A percentile compares a stretch with the other conserved stretches of the same genome.
Evolutionary conservation across 2,113 vertebrate species (phyloP).

Genomic region (Albula goreensis): DNA sequence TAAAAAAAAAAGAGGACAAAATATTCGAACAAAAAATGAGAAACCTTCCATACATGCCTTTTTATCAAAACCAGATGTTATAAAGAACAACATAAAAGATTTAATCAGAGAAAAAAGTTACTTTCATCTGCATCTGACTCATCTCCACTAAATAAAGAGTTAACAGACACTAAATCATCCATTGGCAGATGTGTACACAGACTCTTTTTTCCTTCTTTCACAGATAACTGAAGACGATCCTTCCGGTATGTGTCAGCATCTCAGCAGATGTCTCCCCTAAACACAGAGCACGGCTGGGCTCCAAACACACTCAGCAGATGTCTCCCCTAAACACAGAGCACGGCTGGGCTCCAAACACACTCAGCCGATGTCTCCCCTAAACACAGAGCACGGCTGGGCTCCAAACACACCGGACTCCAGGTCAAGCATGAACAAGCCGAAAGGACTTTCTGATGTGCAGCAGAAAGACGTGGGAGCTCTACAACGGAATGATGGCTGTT

Average conservation of each 20-base stretch:
- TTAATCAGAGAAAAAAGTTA: neutral
- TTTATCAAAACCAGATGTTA: neutral
- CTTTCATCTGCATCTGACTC: neutral
- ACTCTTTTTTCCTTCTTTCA: neutral
- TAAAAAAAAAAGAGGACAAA: neutral
- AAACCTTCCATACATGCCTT: neutral
- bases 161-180: neutral
- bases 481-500: neutral
- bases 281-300: no score
- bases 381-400: neutral
- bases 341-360: neutral
- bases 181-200: constrained; percentile 5
- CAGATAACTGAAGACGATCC: neutral
- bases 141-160: neutral
- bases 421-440: neutral
- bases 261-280: neutral
- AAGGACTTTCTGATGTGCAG: neutral
- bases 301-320: no score
- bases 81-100: neutral
- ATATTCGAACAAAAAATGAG: neutral
- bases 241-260: neutral
- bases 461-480: neutral
- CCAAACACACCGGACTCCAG: neutral
- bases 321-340: no score
- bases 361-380: neutral